A percentile compares a stretch with the other conserved stretches of the same genome.
These are phyloP conservation scores for Boloria selene DNA, from an alignment of 2,888 invertebrate species.

Conservation along the genomic window DNA sequence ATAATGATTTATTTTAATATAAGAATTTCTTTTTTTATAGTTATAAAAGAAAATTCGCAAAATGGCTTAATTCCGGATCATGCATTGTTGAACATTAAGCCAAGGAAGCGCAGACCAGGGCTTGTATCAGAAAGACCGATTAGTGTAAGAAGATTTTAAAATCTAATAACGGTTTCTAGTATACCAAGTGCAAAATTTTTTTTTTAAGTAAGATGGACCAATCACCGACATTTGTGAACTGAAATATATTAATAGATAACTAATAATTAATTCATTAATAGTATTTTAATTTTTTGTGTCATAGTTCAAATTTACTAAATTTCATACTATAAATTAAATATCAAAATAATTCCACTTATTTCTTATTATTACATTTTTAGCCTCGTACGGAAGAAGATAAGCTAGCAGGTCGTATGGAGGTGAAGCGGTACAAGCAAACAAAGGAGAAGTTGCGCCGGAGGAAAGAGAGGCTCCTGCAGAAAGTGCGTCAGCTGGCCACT, in stretches of 20 bases:
- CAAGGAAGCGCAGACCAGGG: slow-evolving; percentile 81
- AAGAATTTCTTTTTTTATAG: slow-evolving; percentile 47
- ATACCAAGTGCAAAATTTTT: no score
- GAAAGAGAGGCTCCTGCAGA: slow-evolving; percentile 80
- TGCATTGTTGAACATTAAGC: slow-evolving; percentile 64
- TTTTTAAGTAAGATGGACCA: no score
- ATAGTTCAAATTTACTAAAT: no score
- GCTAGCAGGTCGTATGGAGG: slow-evolving; percentile 85
- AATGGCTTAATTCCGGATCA: slow-evolving; percentile 74
- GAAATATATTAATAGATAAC: no score
- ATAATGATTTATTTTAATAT: not conserved
- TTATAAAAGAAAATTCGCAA: slow-evolving; percentile 62
- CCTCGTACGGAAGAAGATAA: slow-evolving; percentile 91
- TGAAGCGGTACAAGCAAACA: slow-evolving; percentile 89
- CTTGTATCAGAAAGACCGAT: slow-evolving; percentile 85
- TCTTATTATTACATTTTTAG: slow-evolving; percentile 64
- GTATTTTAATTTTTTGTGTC: no score
- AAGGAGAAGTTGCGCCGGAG: slow-evolving; percentile 89
- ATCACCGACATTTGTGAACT: no score
- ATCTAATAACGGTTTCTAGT: no score
- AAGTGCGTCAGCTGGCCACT: slow-evolving; percentile 56
- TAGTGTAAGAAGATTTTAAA: slow-evolving; percentile 66
- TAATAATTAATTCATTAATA: no score
- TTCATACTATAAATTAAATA: no score
- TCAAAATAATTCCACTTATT: not conserved